Evolutionary conservation across 2,888 invertebrate genomes (phyloP).

Genomic region (Cheilosia urbana): DNA sequence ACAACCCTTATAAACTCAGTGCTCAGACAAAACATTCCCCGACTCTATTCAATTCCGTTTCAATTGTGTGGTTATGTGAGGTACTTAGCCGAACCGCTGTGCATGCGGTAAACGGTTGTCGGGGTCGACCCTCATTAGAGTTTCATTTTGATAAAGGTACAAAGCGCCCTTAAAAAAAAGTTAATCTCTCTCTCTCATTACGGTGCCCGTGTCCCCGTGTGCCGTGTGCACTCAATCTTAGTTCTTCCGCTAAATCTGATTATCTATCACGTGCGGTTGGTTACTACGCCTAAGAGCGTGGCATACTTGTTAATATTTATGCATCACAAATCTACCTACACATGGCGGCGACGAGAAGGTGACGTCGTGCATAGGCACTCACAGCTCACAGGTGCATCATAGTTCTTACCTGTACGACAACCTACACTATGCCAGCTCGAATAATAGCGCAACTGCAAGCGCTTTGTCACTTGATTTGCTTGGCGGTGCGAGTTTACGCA

Average conservation of each 20-base stretch:
- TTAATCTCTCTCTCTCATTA: background rate
- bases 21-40: slow-evolving; percentile 15
- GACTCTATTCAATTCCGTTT: slow-evolving; percentile 44
- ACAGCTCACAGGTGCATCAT: slow-evolving; percentile 32
- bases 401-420: slow-evolving; percentile 26
- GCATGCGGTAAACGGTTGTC: slow-evolving; percentile 21
- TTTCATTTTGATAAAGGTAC: slow-evolving; percentile 21
- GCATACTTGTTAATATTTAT: slow-evolving; percentile 25
- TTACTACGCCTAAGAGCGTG: slow-evolving; percentile 43
- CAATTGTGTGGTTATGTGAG: slow-evolving; percentile 11
- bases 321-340: background rate
- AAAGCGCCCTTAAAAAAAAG: slow-evolving; percentile 39
- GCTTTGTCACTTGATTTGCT: slow-evolving; percentile 18
- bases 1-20: slow-evolving; percentile 47
- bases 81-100: slow-evolving; percentile 5
- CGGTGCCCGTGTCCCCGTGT: background rate
- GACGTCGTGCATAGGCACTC: slow-evolving; percentile 13
- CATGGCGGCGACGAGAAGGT: background rate
- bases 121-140: slow-evolving; percentile 62
- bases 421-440: background rate
- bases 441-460: slow-evolving; percentile 34
- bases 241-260: background rate
- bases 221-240: background rate
- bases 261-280: slow-evolving; percentile 4
- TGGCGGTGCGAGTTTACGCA: slow-evolving; percentile 33